These are phyloP conservation scores for Myripristis jacobus DNA, from an alignment of 2,797 vertebrate species.

Conservation along the genomic window DNA sequence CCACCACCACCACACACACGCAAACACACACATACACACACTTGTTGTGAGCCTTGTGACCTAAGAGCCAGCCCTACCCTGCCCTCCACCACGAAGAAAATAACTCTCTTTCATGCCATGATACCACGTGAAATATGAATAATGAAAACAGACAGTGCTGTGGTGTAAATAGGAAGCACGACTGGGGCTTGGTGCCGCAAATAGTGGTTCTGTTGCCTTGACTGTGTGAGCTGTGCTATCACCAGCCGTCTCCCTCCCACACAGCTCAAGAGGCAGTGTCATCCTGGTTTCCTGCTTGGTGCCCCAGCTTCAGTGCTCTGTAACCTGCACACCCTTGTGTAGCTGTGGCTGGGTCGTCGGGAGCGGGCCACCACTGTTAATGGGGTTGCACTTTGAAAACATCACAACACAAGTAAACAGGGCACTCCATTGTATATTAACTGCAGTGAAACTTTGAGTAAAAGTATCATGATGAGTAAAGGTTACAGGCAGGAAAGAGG, in stretches of 20 bases:
- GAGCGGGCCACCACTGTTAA: slow-evolving; percentile 73
- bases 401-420: slow-evolving; percentile 77
- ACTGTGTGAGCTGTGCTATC: slow-evolving; percentile 41
- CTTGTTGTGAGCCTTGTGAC: slow-evolving; percentile 64
- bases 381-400: slow-evolving; percentile 80
- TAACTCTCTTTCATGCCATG: slow-evolving; percentile 73
- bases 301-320: slow-evolving; percentile 51
- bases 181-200: slow-evolving; percentile 52
- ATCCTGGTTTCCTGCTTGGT: slow-evolving; percentile 62
- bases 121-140: slow-evolving; percentile 81
- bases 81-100: slow-evolving; percentile 71
- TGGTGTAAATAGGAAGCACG: slow-evolving; percentile 71
- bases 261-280: slow-evolving; percentile 74
- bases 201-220: slow-evolving; percentile 59
- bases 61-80: slow-evolving; percentile 66
- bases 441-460: slow-evolving; percentile 76
- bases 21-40: not conserved
- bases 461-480: slow-evolving; percentile 72
- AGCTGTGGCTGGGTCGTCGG: slow-evolving; percentile 65
- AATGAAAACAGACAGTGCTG: slow-evolving; percentile 70
- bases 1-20: no score
- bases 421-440: slow-evolving; percentile 72
- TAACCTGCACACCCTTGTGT: slow-evolving; percentile 64
- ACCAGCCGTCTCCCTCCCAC: slow-evolving; percentile 65
- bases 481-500: slow-evolving; percentile 62